Percentiles rank a stretch among this genome's conserved stretches.
phyloP scores from a whole-genome alignment of 2,113 vertebrate genomes.

The Gasterosteus nipponicus region DNA sequence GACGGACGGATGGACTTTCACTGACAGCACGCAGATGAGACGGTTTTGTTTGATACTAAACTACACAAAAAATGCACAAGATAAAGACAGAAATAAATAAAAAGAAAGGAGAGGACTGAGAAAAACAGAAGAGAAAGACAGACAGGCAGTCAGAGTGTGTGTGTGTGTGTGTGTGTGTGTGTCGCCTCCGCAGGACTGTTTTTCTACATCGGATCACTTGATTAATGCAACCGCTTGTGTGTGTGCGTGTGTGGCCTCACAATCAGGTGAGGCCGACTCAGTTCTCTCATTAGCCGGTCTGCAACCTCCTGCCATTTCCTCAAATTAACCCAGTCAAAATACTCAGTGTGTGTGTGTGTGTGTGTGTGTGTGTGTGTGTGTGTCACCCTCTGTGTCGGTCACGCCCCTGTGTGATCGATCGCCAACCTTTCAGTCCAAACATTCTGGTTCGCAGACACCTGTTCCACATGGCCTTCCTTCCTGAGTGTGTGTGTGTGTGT shows the following conservation, averaged over 20 bases:
- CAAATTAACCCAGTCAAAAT: slow-evolving; percentile 63
- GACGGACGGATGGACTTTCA: slow-evolving; percentile 67
- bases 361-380: slow-evolving; percentile 11
- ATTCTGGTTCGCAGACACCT: slow-evolving; percentile 49
- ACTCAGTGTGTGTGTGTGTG: background rate
- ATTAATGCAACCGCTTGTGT: background rate
- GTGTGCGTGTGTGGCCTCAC: slow-evolving; percentile 7
- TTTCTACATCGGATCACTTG: background rate
- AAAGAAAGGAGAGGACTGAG: background rate
- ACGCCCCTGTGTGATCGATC: slow-evolving; percentile 59
- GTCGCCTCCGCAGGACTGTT: background rate
- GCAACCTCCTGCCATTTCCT: slow-evolving; percentile 56
- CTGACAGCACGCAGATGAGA: slow-evolving; percentile 44
- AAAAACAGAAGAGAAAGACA: background rate
- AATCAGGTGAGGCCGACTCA: slow-evolving; percentile 33
- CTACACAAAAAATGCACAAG: too few species aligned
- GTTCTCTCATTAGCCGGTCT: slow-evolving; percentile 45
- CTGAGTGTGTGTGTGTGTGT: background rate
- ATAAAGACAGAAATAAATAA: background rate
- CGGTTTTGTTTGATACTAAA: slow-evolving; percentile 32
- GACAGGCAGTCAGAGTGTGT: background rate
- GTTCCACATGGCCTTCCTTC: slow-evolving; percentile 9
- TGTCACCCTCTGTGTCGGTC: slow-evolving; percentile 16
- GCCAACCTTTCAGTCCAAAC: slow-evolving; percentile 53
- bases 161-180: background rate